Conservation (phyloP, 2,113 vertebrate genomes). For the Dermatemys mawii region DNA sequence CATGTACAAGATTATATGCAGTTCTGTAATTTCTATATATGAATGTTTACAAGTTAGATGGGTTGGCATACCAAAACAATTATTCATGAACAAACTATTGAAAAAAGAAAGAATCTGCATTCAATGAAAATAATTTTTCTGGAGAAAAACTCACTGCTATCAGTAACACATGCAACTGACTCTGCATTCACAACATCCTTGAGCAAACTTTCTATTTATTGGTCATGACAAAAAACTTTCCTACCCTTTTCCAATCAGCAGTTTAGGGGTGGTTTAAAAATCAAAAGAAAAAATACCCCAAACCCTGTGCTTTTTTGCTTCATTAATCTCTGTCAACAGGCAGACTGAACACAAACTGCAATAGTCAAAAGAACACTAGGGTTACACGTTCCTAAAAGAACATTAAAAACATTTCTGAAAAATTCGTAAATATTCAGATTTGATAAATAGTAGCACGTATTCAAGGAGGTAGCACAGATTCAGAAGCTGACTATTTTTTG, state of each 20-base stretch:
- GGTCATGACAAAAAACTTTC: background rate
- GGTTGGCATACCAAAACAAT: background rate
- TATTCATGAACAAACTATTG: background rate
- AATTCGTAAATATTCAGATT: background rate
- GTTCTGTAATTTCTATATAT: slow-evolving; percentile 91
- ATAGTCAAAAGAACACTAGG: background rate
- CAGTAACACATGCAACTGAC: background rate
- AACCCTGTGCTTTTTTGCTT: background rate
- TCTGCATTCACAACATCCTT: background rate
- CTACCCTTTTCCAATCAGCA: background rate
- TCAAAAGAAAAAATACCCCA: background rate
- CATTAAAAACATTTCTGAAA: background rate
- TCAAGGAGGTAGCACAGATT: background rate
- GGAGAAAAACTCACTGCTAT: background rate
- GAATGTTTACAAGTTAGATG: background rate
- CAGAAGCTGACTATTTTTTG: background rate
- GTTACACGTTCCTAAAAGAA: background rate
- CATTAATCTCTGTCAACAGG: background rate
- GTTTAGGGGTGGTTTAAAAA: background rate
- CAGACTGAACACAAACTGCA: background rate
- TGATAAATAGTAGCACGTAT: background rate
- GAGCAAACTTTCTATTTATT: background rate
- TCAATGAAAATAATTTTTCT: slow-evolving; percentile 8
- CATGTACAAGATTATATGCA: slow-evolving; percentile 94
- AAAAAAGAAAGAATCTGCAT: background rate